Percentiles rank a stretch among this genome's conserved stretches.
Evolutionary conservation across 2,797 vertebrate species (phyloP).

Genomic region (Eurystomus glaucurus): DNA sequence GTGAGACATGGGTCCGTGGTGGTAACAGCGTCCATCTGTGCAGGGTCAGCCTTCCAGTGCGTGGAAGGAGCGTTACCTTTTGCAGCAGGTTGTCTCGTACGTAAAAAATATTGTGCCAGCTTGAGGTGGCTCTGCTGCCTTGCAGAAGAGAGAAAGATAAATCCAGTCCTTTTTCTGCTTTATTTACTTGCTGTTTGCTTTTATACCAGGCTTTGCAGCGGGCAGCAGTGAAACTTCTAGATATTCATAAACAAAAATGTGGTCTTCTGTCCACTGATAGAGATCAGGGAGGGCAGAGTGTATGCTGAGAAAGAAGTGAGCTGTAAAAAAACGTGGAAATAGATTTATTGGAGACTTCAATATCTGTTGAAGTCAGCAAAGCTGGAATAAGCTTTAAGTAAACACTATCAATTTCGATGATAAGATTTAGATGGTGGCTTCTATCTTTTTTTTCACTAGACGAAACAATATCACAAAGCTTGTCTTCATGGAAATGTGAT

Average conservation of each 20-base stretch:
- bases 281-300: conserved; percentile 59
- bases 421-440: conserved; percentile 75
- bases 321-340: conserved; percentile 41
- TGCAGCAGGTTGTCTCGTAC: neutral
- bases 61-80: neutral
- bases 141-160: neutral
- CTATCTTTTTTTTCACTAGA: conserved; percentile 23
- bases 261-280: conserved; percentile 49
- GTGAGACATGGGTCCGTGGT: neutral
- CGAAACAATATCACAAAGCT: conserved; percentile 55
- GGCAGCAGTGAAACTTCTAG: conserved; percentile 33
- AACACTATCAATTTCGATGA: conserved; percentile 74
- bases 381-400: conserved; percentile 74
- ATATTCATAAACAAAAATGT: conserved; percentile 54
- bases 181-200: conserved; percentile 58
- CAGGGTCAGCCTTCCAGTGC: neutral
- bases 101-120: neutral
- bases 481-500: conserved; percentile 63
- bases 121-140: neutral
- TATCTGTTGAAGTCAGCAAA: conserved; percentile 76
- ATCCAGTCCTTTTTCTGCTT: conserved; percentile 43
- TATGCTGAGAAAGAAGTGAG: conserved; percentile 31
- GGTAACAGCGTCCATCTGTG: fast-evolving
- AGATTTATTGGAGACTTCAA: conserved; percentile 75
- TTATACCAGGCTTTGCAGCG: conserved; percentile 36